Evolutionary conservation across 1,140 invertebrate species (phyloP).

Genomic region (Streblospio benedicti): DNA sequence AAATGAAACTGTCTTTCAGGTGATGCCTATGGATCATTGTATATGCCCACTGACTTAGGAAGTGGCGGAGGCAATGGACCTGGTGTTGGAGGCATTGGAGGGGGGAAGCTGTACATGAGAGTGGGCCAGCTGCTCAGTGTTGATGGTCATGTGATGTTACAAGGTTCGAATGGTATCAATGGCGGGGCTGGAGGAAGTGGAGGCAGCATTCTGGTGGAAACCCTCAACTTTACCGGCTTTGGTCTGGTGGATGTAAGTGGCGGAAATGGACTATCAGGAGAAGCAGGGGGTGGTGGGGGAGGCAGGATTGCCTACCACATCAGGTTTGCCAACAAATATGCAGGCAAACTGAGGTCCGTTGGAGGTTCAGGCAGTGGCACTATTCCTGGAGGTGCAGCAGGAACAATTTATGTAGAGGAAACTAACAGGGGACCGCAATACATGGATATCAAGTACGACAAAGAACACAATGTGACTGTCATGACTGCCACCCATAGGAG

Average conservation of each 20-base stretch:
- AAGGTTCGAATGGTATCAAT: slow-evolving; percentile 25
- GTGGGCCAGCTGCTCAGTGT: slow-evolving; percentile 28
- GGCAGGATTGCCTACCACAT: slow-evolving; percentile 29
- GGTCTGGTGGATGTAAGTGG: slow-evolving; percentile 30
- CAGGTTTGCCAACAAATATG: slow-evolving; percentile 27
- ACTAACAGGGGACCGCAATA: slow-evolving; percentile 32
- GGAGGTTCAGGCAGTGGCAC: slow-evolving; percentile 24
- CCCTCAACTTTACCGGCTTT: slow-evolving; percentile 34
- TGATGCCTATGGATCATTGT: not conserved
- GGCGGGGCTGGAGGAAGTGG: slow-evolving; percentile 30
- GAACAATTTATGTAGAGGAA: slow-evolving; percentile 32
- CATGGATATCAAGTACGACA: slow-evolving; percentile 34
- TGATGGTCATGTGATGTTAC: slow-evolving; percentile 27
- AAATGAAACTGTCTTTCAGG: no score
- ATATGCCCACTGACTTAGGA: slow-evolving; percentile 12
- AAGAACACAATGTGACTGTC: slow-evolving; percentile 14
- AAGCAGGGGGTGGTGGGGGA: slow-evolving; percentile 29
- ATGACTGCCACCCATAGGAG: slow-evolving; percentile 22
- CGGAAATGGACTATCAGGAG: slow-evolving; percentile 17
- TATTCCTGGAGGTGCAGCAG: slow-evolving; percentile 28
- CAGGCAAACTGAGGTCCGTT: slow-evolving; percentile 25
- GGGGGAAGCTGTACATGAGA: slow-evolving; percentile 29
- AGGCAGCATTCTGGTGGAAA: slow-evolving; percentile 27
- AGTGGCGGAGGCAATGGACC: slow-evolving; percentile 33
- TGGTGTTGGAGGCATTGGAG: slow-evolving; percentile 29